Evolutionary conservation across 2,797 vertebrate species (phyloP).

Genomic region (Tolypeutes matacus): DNA sequence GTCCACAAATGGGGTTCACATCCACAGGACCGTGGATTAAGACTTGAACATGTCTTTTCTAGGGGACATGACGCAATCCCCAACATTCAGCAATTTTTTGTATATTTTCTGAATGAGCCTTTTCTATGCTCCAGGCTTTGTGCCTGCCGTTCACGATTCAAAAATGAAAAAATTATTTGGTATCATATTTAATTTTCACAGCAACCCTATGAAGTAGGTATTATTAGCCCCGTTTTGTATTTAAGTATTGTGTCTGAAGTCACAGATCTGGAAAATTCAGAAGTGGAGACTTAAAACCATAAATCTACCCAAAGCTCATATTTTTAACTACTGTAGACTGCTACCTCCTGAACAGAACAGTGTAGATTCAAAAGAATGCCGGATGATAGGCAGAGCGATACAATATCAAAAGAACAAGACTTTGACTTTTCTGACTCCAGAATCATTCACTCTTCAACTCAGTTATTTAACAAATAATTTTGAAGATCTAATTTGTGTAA

Average conservation of each 20-base stretch:
- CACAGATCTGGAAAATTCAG: neutral
- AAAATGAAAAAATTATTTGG: neutral
- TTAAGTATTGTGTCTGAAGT: neutral
- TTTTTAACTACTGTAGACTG: neutral
- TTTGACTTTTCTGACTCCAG: neutral
- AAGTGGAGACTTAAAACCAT: neutral
- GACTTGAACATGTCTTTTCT: too few species aligned
- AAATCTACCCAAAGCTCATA: neutral
- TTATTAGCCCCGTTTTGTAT: neutral
- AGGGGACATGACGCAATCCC: too few species aligned
- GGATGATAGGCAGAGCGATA: accelerated
- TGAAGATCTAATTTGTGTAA: neutral
- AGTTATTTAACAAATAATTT: neutral
- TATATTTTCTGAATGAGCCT: neutral
- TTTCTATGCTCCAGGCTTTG: neutral
- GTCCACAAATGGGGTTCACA: too few species aligned
- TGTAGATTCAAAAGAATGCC: neutral
- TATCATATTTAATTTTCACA: neutral
- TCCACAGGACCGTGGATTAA: too few species aligned
- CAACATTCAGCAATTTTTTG: neutral
- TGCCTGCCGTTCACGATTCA: neutral
- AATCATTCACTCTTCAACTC: neutral
- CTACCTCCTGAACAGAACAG: neutral
- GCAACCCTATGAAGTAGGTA: neutral
- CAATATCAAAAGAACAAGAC: neutral